phyloP scores from a whole-genome alignment of 1,140 invertebrate genomes.

The Scaptomyza pallida region DNA sequence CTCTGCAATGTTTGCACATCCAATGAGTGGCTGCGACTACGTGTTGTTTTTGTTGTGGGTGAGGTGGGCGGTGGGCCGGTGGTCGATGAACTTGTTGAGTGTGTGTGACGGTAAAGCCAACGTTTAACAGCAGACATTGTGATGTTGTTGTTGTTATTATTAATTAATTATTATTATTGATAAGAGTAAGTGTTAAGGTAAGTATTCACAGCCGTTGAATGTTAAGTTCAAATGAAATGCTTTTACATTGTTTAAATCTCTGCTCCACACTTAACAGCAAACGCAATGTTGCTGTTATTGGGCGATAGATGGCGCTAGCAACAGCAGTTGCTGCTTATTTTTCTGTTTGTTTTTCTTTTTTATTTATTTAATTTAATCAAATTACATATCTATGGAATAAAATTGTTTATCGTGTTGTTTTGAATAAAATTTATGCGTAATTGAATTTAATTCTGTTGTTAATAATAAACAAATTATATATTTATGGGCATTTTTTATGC shows the following conservation, averaged over 20 bases:
- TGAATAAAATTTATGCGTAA: constrained; percentile 25
- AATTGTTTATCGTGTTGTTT: constrained; percentile 7
- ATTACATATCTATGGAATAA: neutral
- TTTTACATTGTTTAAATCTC: constrained; percentile 30
- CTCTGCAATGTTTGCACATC: constrained; percentile 90
- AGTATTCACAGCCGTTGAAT: constrained; percentile 40
- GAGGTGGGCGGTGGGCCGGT: constrained; percentile 62
- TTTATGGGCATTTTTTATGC: constrained; percentile 23
- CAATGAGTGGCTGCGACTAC: constrained; percentile 88
- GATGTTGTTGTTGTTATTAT: constrained; percentile 78
- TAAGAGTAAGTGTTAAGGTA: constrained; percentile 19
- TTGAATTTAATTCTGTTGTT: constrained; percentile 5
- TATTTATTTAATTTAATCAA: constrained; percentile 1
- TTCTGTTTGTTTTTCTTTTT: constrained; percentile 7
- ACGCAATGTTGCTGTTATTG: constrained; percentile 1
- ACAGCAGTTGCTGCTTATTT: neutral
- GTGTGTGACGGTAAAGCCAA: constrained; percentile 85
- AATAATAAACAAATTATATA: constrained; percentile 51
- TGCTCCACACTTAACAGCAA: constrained; percentile 28
- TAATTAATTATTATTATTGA: constrained; percentile 24
- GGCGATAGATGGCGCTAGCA: constrained; percentile 45
- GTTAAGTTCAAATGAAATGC: constrained; percentile 13
- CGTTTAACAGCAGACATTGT: constrained; percentile 86
- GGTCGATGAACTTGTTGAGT: constrained; percentile 83
- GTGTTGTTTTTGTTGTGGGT: constrained; percentile 65